A percentile compares a stretch with the other conserved stretches of the same genome.
These are phyloP conservation scores for Bombus cullumanus DNA, from an alignment of 1,140 invertebrate genomes.

Conservation along the genomic window DNA sequence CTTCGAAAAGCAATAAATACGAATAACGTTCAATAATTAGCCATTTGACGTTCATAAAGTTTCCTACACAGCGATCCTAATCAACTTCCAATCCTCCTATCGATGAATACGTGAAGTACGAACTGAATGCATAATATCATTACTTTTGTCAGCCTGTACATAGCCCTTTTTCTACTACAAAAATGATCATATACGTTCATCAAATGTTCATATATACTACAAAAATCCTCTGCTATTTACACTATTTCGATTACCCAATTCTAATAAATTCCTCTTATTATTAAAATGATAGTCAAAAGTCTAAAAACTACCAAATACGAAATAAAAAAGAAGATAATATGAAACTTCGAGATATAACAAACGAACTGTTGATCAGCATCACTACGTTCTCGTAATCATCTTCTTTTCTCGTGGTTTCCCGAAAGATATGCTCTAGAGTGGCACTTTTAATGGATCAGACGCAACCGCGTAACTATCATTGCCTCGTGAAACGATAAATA, in stretches of 20 bases:
- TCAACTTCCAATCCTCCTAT: not conserved
- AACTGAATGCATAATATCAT: too few relatives aligned
- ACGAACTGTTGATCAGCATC: too few relatives aligned
- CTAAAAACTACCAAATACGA: too few relatives aligned
- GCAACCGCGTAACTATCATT: conserved; percentile 27
- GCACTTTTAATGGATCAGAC: conserved; percentile 5
- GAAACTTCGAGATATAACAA: too few relatives aligned
- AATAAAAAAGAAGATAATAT: too few relatives aligned
- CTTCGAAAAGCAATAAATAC: not conserved
- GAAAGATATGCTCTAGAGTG: not conserved
- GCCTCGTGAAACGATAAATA: conserved; percentile 59
- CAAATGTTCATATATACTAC: too few relatives aligned
- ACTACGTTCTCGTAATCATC: not conserved
- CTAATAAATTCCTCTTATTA: too few relatives aligned
- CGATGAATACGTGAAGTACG: not conserved
- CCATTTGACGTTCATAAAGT: not conserved
- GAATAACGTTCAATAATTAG: not conserved
- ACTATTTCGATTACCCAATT: too few relatives aligned
- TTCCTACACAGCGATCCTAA: not conserved
- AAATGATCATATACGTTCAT: too few relatives aligned
- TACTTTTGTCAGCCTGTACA: not conserved
- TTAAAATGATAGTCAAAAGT: too few relatives aligned
- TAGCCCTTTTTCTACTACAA: not conserved
- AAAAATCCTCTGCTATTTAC: too few relatives aligned
- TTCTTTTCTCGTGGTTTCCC: not conserved